Base-by-base conservation (phyloP, 1,140 invertebrate species). In the Leptoteleia sp. region DNA sequence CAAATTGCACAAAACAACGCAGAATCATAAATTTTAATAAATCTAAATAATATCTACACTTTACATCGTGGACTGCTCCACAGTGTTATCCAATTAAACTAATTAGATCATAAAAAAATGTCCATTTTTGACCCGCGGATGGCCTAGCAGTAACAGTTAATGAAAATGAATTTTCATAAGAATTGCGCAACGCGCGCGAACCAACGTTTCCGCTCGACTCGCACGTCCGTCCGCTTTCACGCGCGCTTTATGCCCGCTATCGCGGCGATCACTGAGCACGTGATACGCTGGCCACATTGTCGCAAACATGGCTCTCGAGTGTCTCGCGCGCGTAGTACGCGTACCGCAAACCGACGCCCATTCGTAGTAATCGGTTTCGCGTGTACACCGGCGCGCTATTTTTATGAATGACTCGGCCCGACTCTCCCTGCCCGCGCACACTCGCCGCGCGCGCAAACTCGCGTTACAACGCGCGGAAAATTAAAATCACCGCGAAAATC, bases 311-410 rank as follows among this genome's bases (percentile, higher is more conserved):
- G 17, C 37, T 59, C 48, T 48, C 64, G 35, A 25, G 61, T 64
- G n/a, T 47, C 29, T 31, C 33, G 70, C 11, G 31, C 43, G 38
- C 54, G 59, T 77, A 62, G 62, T 70, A 64, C 65, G 65, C 65
- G 59, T 33, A 33, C 35, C 33, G 42, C 54, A 38, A 52, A 38
- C 48, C 47, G 43, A 57, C 65, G 42, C 42, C 42, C 47, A 37
- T 47, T 64, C 54, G 73, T 76, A 70, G 73, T 77, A 77, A 77
- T 77, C 65, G 65, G 27, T 43, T 62, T 70, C 40, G n/a, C n/a
- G n/a, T n/a, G n/a, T n/a, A n/a, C n/a, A n/a, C n/a, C n/a, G n/a
- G 50, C 48, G 33, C 42, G 15, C 64, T 76, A 68, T 76, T 76
- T 76, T 76, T 70, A 76, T 76, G 64, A 76, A 68, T 76, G 73